Evolutionary conservation across 2,888 invertebrate species (phyloP), one percentile per base, ranked within the genome.

Genomic region (Encarsia formosa): DNA sequence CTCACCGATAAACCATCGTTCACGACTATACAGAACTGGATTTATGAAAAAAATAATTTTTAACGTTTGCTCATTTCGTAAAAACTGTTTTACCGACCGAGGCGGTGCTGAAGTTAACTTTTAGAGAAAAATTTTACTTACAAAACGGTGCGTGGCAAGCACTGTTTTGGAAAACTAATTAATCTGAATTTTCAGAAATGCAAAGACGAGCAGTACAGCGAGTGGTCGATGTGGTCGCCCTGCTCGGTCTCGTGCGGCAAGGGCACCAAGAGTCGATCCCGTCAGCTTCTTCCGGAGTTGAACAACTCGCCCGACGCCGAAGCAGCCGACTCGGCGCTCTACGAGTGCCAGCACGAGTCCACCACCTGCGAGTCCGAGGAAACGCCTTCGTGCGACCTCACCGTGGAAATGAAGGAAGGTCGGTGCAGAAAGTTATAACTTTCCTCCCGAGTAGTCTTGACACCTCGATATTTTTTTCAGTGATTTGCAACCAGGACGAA

Each of bases 221-320:
- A 74, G 16, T 96, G 95, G 95, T 85, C 89, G 54, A 85, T 87
- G 61, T 95, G 94, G 94, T 88, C 90, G 49, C 88, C 93, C 1
- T 95, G 95, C 76, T 87, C 88, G 32, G 88, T 88, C 0, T 84
- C 88, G 9, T 96, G 95, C 70, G 95, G 94, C 0, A 81, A 81
- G 63, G 95, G 95, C 3, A 81, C 86, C 3, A 78, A 79, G 46
- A 70, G 82, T 51, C 82, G 91, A 52, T 87, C 87, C 16, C 80
- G 92, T 1, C 34, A 49, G 29, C 49, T 61, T 16, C 43, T 40
- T 4, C 47, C 49, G 9, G 34, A 58, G 35, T 65, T 57, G 57
- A 61, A 57, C 44, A 56, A 45, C 20, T 37, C 56, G 9, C 59
- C 47, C 1, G 39, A 59, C 20, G 51, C 38, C 1, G 60, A 60